phyloP scores from a whole-genome alignment of 23 tunicate genomes.

The Oikopleura albicans region DNA sequence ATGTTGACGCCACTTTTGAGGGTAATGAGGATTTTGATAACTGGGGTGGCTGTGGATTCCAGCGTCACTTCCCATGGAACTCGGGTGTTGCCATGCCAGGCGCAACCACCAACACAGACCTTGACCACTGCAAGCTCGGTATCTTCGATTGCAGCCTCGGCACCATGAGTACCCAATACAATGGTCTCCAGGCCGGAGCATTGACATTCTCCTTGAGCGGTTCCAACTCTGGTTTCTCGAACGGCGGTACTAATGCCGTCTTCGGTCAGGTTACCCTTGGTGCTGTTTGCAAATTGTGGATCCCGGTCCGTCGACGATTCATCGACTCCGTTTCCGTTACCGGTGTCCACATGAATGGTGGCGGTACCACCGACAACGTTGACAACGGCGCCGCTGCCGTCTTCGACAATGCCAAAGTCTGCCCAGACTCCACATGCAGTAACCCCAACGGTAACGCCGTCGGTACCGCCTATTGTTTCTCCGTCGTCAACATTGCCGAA shows the following conservation, averaged over 20 bases:
- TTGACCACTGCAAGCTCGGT: background rate
- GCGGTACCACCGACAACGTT: background rate
- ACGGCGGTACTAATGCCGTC: background rate
- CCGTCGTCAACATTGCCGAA: background rate
- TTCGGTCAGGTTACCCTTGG: background rate
- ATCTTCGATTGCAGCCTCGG: background rate
- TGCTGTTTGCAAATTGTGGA: background rate
- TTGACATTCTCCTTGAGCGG: background rate
- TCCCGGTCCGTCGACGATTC: background rate
- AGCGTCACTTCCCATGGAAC: background rate
- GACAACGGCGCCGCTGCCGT: background rate
- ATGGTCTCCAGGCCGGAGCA: background rate
- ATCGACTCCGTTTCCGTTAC: background rate
- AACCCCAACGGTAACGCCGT: background rate
- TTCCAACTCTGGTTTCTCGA: background rate
- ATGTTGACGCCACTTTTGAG: background rate
- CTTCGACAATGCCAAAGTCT: too few species aligned
- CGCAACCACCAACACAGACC: background rate
- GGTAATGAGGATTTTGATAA: too few species aligned
- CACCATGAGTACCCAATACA: background rate
- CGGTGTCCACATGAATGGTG: background rate
- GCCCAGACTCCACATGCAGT: too few species aligned
- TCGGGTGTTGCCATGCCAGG: background rate
- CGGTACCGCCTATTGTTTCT: background rate
- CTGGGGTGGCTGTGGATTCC: background rate